Percentiles rank a stretch among this genome's conserved stretches.
Conservation (phyloP, 2,113 vertebrate species). For the Scortum barcoo region DNA sequence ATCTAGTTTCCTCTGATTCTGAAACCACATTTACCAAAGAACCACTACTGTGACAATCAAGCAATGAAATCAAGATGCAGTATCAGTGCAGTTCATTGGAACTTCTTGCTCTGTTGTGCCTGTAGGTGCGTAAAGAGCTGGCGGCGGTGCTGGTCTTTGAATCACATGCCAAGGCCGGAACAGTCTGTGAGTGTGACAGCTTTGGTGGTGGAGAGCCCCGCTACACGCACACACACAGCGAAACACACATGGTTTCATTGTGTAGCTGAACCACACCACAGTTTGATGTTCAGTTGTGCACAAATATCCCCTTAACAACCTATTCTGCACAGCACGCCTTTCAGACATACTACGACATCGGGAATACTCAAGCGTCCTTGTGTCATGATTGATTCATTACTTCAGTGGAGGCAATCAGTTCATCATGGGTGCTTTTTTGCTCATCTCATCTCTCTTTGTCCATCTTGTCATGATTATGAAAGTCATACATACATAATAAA, state of each 20-base stretch:
- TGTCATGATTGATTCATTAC: conserved; percentile 8
- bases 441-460: not conserved
- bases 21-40: not conserved
- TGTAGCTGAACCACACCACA: not conserved
- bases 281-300: not conserved
- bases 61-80: not conserved
- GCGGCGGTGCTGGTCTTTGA: conserved; percentile 94
- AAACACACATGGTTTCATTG: conserved; percentile 17
- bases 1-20: not conserved
- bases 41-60: not conserved
- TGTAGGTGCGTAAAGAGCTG: conserved; percentile 93
- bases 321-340: not conserved
- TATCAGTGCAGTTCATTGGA: not conserved
- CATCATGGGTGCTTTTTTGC: not conserved
- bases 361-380: not conserved
- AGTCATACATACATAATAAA: conserved; percentile 7
- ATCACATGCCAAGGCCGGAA: conserved; percentile 91
- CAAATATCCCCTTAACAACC: not conserved
- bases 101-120: conserved; percentile 31
- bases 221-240: conserved; percentile 9
- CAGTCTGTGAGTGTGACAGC: conserved; percentile 89
- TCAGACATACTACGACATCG: not conserved
- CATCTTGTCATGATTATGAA: conserved; percentile 19
- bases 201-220: conserved; percentile 20
- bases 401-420: not conserved